Conservation (phyloP, 2,113 vertebrate genomes). For the Macroglossus sobrinus region DNA sequence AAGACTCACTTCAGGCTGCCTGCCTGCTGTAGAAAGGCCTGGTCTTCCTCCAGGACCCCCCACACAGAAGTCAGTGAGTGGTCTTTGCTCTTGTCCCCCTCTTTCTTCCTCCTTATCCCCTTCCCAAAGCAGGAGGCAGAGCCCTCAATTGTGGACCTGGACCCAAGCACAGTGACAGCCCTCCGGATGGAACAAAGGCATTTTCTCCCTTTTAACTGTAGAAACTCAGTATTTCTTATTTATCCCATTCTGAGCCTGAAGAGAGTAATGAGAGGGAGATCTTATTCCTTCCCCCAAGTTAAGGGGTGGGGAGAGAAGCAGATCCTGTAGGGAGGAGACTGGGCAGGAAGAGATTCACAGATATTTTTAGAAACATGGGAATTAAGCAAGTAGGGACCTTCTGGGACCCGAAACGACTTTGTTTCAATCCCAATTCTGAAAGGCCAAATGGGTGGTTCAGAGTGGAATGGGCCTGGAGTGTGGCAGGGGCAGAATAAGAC, state of each 20-base stretch:
- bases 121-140: not conserved
- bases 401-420: not conserved
- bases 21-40: not conserved
- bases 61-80: not conserved
- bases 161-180: not conserved
- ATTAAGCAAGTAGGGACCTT: conserved; percentile 37
- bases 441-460: not conserved
- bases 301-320: not conserved
- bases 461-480: not conserved
- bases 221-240: conserved; percentile 15
- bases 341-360: not conserved
- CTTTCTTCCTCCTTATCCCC: not conserved
- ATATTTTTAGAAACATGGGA: conserved; percentile 72
- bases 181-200: conserved; percentile 24
- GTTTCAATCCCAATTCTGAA: conserved; percentile 20
- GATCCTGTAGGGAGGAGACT: not conserved
- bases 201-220: not conserved
- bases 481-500: not conserved
- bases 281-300: conserved; percentile 17
- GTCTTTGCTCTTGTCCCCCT: not conserved
- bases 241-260: conserved; percentile 29
- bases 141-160: not conserved
- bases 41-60: not conserved
- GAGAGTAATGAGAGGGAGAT: not conserved
- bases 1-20: not conserved